A percentile compares a stretch with the other conserved stretches of the same genome.
phyloP scores from a whole-genome alignment of 2,888 invertebrate species.

The Lasius platythorax region DNA sequence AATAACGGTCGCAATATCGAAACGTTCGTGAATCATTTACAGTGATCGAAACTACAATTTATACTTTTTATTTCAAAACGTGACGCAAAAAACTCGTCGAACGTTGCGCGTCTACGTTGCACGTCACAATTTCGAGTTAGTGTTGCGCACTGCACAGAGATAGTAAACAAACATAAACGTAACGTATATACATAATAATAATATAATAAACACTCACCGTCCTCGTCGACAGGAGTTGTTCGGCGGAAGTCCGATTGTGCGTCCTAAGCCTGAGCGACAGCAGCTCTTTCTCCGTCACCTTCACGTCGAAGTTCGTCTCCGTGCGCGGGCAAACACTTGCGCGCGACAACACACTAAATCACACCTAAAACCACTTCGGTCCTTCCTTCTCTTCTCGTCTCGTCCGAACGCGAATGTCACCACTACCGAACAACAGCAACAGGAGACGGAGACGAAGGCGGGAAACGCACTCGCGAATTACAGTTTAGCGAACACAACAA shows the following conservation, averaged over 20 bases:
- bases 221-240: not conserved
- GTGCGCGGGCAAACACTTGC: conserved; percentile 16
- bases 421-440: conserved; percentile 22
- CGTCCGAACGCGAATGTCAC: not conserved
- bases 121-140: not conserved
- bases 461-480: conserved; percentile 10
- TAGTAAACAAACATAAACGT: not conserved
- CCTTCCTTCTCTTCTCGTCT: not conserved
- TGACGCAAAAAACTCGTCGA: not conserved
- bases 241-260: not conserved
- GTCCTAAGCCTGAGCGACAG: not conserved
- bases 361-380: conserved; percentile 18
- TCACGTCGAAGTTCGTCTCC: conserved; percentile 15
- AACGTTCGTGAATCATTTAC: not conserved
- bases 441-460: not conserved
- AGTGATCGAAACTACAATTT: not conserved
- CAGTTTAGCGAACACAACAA: not conserved
- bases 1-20: not conserved
- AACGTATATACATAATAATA: not conserved
- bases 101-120: not conserved
- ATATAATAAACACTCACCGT: conserved; percentile 15
- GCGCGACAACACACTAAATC: conserved; percentile 31
- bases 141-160: not conserved
- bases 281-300: not conserved
- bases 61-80: not conserved